Evolutionary conservation across 2,113 vertebrate genomes (phyloP).

Genomic region (Nyctibius bracteatus): DNA sequence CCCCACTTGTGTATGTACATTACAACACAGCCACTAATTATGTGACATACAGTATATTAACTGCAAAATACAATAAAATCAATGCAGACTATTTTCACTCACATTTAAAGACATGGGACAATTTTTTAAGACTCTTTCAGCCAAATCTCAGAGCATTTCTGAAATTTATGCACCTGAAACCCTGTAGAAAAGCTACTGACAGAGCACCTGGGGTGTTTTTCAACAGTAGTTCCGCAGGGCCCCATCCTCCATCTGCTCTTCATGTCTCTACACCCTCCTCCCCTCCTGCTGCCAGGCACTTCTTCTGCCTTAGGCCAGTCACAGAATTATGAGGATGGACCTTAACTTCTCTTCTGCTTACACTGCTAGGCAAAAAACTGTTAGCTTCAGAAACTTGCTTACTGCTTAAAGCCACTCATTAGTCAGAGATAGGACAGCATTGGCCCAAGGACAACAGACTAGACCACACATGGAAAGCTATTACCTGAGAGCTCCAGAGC

Average conservation of each 20-base stretch:
- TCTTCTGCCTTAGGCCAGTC: background rate
- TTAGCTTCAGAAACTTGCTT: background rate
- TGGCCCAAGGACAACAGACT: background rate
- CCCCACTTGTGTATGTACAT: background rate
- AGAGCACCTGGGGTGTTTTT: background rate
- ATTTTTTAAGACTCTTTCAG: background rate
- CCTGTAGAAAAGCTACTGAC: background rate
- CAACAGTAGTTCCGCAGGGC: background rate
- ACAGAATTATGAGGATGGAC: background rate
- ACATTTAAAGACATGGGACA: background rate
- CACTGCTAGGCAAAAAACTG: background rate
- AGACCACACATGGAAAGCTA: background rate
- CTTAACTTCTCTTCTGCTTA: background rate
- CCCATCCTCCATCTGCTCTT: background rate
- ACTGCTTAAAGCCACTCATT: background rate
- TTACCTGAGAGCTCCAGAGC: background rate
- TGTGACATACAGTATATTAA: background rate
- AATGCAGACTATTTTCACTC: background rate
- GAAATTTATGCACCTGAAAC: background rate
- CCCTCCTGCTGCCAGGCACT: background rate
- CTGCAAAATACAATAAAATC: background rate
- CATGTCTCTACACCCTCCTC: background rate
- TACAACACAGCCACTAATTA: background rate
- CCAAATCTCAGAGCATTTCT: background rate
- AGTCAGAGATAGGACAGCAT: background rate